Conservation (phyloP, 2,888 invertebrate genomes). For the Eupithecia tripunctaria region DNA sequence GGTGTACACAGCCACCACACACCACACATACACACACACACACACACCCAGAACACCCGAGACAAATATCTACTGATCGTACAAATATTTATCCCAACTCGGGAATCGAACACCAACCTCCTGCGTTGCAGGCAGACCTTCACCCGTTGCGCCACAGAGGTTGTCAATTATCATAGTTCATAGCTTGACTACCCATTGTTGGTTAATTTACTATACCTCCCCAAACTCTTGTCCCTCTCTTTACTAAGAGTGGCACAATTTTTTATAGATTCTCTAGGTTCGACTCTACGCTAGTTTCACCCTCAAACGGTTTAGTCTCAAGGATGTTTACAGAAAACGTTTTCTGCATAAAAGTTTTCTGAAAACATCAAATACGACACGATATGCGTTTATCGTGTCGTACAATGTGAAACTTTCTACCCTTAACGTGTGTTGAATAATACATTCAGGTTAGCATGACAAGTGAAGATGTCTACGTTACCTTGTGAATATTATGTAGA, state of each 20-base stretch:
- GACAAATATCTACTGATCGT: no score
- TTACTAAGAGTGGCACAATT: no score
- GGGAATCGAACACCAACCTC: no score
- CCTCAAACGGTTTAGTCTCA: background rate
- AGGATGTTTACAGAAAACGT: background rate
- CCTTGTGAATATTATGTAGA: constrained; percentile 18
- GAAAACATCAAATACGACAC: no score
- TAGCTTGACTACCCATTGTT: background rate
- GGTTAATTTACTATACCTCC: background rate
- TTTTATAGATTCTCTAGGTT: background rate
- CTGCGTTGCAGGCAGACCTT: no score
- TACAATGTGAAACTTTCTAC: constrained; percentile 30
- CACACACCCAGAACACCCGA: no score
- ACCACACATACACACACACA: no score
- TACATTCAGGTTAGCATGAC: constrained; percentile 62
- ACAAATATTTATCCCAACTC: no score
- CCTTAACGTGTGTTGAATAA: constrained; percentile 58
- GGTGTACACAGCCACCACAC: no score
- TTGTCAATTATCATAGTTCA: background rate
- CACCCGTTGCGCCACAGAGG: no score
- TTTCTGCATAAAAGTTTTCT: no score
- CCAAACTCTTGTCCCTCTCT: background rate
- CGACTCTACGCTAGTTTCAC: background rate
- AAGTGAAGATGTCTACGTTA: constrained; percentile 48
- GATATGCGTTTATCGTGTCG: background rate